Conservation (phyloP, 2,797 vertebrate genomes). For the Hypotaenidia philippensis region DNA sequence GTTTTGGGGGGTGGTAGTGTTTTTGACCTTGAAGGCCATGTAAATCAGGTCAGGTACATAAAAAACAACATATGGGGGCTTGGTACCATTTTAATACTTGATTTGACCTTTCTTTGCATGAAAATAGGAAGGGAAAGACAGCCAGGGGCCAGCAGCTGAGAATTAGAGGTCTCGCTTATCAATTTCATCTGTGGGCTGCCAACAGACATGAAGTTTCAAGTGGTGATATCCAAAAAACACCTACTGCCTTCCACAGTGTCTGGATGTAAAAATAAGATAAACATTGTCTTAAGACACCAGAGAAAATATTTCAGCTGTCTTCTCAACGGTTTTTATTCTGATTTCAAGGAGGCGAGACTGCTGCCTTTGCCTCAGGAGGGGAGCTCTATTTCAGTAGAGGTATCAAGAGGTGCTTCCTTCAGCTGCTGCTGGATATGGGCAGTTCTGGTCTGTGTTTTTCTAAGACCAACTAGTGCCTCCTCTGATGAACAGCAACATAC, state of each 20-base stretch:
- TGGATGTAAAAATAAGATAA: background rate
- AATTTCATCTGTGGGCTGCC: background rate
- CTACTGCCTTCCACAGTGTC: background rate
- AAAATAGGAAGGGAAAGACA: conserved; percentile 1
- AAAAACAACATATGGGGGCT: background rate
- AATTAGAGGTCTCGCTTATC: background rate
- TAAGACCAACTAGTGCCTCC: background rate
- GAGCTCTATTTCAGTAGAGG: background rate
- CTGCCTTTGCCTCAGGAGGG: background rate
- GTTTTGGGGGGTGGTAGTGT: background rate
- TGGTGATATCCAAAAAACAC: background rate
- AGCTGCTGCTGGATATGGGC: background rate
- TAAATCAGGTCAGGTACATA: background rate
- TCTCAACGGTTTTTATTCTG: background rate
- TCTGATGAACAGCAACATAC: background rate
- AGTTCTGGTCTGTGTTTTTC: background rate
- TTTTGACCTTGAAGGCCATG: conserved; percentile 4
- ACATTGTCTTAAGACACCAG: background rate
- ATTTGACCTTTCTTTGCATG: conserved; percentile 36
- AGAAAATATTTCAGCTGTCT: background rate
- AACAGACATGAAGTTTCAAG: conserved; percentile 22
- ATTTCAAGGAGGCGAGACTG: background rate
- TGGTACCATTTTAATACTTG: background rate
- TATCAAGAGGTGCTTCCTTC: background rate
- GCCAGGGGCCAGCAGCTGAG: conserved; percentile 17